Conservation (phyloP, 2,113 vertebrate genomes). For the Aviceda subcristata region DNA sequence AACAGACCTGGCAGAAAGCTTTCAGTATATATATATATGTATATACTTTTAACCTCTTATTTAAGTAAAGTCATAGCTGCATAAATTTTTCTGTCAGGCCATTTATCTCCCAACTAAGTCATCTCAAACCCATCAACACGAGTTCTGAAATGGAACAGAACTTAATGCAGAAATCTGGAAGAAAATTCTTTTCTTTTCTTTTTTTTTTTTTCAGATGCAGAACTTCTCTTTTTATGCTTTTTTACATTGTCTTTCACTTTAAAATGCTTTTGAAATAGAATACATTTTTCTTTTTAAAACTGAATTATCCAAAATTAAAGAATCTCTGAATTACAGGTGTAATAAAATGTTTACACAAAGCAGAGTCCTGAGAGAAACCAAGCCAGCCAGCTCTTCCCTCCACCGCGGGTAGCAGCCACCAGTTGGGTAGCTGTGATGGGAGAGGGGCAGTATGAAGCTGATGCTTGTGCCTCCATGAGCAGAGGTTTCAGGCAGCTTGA, state of each 20-base stretch:
- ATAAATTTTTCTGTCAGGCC: background rate
- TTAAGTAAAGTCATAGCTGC: background rate
- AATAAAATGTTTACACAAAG: background rate
- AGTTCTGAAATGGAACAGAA: background rate
- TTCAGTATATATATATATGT: background rate
- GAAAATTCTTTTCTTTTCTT: background rate
- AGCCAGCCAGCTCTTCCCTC: background rate
- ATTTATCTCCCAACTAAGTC: background rate
- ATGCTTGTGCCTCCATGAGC: background rate
- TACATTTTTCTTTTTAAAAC: background rate
- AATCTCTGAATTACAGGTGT: background rate
- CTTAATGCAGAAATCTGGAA: background rate
- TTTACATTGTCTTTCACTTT: background rate
- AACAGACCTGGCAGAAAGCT: background rate
- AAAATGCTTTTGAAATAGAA: background rate
- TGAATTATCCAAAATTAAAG: background rate
- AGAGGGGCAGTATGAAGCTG: background rate
- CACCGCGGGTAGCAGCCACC: background rate
- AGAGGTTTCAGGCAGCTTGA: background rate
- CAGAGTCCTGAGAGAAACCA: background rate
- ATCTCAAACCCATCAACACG: background rate
- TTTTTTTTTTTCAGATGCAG: background rate
- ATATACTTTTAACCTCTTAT: background rate
- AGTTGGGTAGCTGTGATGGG: background rate
- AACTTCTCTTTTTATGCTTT: background rate